Base-by-base conservation (phyloP, 2,113 vertebrate genomes). In the Psittacula cyanocephala region DNA sequence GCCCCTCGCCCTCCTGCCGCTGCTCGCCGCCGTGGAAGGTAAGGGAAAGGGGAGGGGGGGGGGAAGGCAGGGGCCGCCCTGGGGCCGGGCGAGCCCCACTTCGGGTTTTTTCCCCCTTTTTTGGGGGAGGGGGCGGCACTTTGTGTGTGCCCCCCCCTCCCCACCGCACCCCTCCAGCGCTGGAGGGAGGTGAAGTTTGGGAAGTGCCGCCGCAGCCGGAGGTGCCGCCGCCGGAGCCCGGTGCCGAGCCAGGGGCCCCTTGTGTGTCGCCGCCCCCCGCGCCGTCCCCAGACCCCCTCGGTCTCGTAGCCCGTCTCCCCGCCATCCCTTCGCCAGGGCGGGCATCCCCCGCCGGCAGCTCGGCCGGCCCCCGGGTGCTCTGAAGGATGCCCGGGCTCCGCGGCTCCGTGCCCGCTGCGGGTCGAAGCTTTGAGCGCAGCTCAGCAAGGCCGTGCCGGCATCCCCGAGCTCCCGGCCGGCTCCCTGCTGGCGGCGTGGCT, bases 1-100 rank as follows among this genome's bases (percentile, higher is more conserved):
- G 91, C 96, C 97, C 69, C 86, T 94, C 85, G 91, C 91, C 79
- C 96, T 98, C 53, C 93, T 96, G 96, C 97, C 97, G 37, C 95
- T 97, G 95, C 97, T 97, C 89, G 95, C 96, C 89, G 97, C 97
- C n/a, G 95, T 97, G 94, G 97, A 98, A 96, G 97, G 97, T 98
- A 95, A 69, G 96, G 95, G 46, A 46, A 46, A 46, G 9, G 19
- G 78, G 78, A 71, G 81, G 74, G 39, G 37, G 37, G 37, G 37
- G 37, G 37, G 37, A 8, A 81, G 74, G 88, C 33, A 91, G 90
- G 94, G 95, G 81, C 91, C 69, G 79, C 91, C 55, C 37, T 57
- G 35, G 59, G 76, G 70, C 37, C 37, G 59, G 53, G 68, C 47
- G 53, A 72, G 28, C n/a, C 22, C 37, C 43, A 13, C 46, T 37